Evolutionary conservation across 2,797 vertebrate genomes (phyloP).

Genomic region (Danio aesculapii): DNA sequence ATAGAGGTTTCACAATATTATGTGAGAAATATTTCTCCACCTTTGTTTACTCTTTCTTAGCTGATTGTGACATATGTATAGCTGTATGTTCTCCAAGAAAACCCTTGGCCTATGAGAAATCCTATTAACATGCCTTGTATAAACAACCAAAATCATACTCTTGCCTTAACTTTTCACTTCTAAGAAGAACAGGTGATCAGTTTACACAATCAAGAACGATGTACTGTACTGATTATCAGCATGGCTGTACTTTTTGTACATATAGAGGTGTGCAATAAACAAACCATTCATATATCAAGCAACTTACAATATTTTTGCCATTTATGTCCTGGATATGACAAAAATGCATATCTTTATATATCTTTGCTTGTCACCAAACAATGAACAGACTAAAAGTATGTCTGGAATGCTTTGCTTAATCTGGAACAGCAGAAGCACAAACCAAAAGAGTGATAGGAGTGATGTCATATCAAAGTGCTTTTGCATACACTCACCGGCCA

Average conservation of each 20-base stretch:
- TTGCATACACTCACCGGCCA: not conserved
- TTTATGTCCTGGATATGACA: not conserved
- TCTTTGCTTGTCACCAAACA: not conserved
- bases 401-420: not conserved
- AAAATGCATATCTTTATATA: no score
- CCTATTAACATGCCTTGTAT: not conserved
- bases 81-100: conserved; percentile 3
- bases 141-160: not conserved
- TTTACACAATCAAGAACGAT: not conserved
- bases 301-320: not conserved
- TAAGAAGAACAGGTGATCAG: not conserved
- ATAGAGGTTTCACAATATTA: not conserved
- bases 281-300: not conserved
- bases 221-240: not conserved
- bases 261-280: not conserved
- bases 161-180: not conserved
- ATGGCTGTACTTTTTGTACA: not conserved
- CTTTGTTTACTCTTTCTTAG: not conserved
- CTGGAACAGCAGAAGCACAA: not conserved
- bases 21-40: not conserved
- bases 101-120: not conserved
- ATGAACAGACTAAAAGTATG: not conserved
- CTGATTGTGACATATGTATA: conserved; percentile 11
- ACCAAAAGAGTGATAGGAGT: not conserved
- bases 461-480: not conserved